Percentiles rank a stretch among this genome's conserved stretches.
phyloP scores from a whole-genome alignment of 2,797 vertebrate genomes.

The Champsocephalus gunnari region DNA sequence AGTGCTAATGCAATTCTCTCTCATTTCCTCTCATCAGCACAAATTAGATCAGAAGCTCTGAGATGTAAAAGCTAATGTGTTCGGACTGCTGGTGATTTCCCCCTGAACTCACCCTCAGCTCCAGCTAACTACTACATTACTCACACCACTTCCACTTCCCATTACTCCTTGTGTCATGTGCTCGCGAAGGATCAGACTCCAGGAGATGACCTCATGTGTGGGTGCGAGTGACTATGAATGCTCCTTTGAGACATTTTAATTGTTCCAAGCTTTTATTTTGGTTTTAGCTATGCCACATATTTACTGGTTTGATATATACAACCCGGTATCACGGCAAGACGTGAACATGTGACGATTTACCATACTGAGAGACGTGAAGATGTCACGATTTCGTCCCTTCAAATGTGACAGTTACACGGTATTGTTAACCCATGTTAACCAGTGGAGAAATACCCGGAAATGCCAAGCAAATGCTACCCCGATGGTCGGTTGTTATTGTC shows the following conservation, averaged over 20 bases:
- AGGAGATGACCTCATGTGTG: conserved; percentile 71
- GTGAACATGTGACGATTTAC: too few relatives aligned
- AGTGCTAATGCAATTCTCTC: conserved; percentile 66
- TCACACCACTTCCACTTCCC: conserved; percentile 75
- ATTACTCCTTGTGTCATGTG: conserved; percentile 56
- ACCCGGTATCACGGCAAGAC: too few relatives aligned
- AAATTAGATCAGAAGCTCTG: conserved; percentile 69
- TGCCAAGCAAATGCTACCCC: too few relatives aligned
- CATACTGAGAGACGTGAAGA: too few relatives aligned
- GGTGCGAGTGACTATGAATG: conserved; percentile 63
- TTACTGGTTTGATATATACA: conserved; percentile 4
- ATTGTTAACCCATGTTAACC: too few relatives aligned
- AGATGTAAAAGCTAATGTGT: conserved; percentile 67
- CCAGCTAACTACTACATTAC: conserved; percentile 69
- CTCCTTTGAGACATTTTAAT: conserved; percentile 70
- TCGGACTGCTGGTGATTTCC: conserved; percentile 68
- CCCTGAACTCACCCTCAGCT: conserved; percentile 59
- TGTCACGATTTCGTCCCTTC: too few relatives aligned
- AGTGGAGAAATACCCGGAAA: too few relatives aligned
- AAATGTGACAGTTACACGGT: too few relatives aligned
- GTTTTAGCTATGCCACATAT: conserved; percentile 35
- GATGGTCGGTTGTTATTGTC: too few relatives aligned
- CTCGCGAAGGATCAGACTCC: conserved; percentile 49
- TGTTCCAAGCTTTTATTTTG: conserved; percentile 51
- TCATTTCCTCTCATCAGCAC: conserved; percentile 72